Evolutionary conservation across 2,888 invertebrate species (phyloP), one percentile per base, ranked within the genome.

Genomic region (Fabriciana adippe): DNA sequence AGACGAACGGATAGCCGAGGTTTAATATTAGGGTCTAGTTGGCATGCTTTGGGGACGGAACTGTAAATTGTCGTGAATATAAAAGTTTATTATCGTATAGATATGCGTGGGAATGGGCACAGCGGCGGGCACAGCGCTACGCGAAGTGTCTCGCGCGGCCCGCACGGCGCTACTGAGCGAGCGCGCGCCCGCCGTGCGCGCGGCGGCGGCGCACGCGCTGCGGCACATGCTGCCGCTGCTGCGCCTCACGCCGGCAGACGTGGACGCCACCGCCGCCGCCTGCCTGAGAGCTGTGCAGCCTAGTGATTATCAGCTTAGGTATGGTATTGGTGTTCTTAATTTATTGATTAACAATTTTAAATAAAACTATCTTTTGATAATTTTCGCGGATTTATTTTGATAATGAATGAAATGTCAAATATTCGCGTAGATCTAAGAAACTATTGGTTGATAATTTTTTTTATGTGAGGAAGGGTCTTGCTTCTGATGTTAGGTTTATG

Each of bases 91-190:
- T 54, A 47, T 35, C 13, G 4, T 72, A 50, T 74, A 95, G 95
- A 95, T 96, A 66, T 97, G 97, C 82, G 95, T 96, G 67, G 99
- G 99, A 31, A 97, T 99, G 96, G 99, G 99, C 59, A 96, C 95
- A 41, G 99, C 98, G 6, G 98, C 98, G 21, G 95, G 89, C 0
- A 83, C 81, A 0, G 95, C 76, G 94, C 96, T 92, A 94, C 97
- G 78, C 94, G 98, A 98, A 78, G 97, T 99, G 76, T 98, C 97
- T 79, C 97, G 98, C 84, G 97, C 98, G 13, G 96, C 97, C 5
- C 95, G 97, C 75, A 74, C 83, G 2, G 95, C 97, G 76, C 96
- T 98, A 73, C 93, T 98, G 71, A 96, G 97, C 18, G 99, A 99
- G 87, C 94, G 99, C 62, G 97, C 97, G 1, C 95, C 97, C 95